Percentiles rank a stretch among this genome's conserved stretches.
Conservation (phyloP, 35 echinoderm and acorn worm genomes). For the Apostichopus japonicus region DNA sequence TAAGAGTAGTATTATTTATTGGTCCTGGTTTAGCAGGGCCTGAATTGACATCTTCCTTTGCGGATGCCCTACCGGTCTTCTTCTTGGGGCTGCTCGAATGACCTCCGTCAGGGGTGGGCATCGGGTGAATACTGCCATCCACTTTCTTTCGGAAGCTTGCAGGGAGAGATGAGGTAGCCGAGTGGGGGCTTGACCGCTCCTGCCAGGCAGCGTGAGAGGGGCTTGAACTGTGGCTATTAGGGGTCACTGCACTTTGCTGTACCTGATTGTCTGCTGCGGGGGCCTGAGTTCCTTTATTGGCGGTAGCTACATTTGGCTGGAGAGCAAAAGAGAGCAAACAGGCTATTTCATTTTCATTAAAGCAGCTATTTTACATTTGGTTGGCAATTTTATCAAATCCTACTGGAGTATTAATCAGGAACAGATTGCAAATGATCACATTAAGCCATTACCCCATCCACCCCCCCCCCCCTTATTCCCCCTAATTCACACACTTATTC, state of each 20-base stretch:
- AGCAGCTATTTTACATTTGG: too few relatives aligned
- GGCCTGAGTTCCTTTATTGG: background rate
- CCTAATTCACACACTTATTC: too few relatives aligned
- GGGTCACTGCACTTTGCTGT: constrained; percentile 33
- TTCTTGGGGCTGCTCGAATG: constrained; percentile 48
- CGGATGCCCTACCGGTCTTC: constrained; percentile 20
- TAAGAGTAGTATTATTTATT: constrained; percentile 87
- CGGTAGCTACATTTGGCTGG: background rate
- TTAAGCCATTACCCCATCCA: too few relatives aligned
- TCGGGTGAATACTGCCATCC: constrained; percentile 32
- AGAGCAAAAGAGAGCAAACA: background rate
- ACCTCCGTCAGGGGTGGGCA: background rate
- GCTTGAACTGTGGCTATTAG: constrained; percentile 15
- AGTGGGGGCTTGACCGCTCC: background rate
- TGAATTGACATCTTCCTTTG: constrained; percentile 11
- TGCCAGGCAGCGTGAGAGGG: constrained; percentile 12
- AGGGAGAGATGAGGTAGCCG: background rate
- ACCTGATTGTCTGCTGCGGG: background rate
- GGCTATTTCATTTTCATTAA: too few relatives aligned
- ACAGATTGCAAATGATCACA: too few relatives aligned
- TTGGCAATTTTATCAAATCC: too few relatives aligned
- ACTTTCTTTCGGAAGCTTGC: constrained; percentile 45
- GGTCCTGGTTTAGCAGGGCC: constrained; percentile 77
- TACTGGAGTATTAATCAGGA: too few relatives aligned
- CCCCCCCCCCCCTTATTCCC: too few relatives aligned